These are phyloP conservation scores for Epinephelus moara DNA, from an alignment of 2,113 vertebrate genomes.

Conservation along the genomic window DNA sequence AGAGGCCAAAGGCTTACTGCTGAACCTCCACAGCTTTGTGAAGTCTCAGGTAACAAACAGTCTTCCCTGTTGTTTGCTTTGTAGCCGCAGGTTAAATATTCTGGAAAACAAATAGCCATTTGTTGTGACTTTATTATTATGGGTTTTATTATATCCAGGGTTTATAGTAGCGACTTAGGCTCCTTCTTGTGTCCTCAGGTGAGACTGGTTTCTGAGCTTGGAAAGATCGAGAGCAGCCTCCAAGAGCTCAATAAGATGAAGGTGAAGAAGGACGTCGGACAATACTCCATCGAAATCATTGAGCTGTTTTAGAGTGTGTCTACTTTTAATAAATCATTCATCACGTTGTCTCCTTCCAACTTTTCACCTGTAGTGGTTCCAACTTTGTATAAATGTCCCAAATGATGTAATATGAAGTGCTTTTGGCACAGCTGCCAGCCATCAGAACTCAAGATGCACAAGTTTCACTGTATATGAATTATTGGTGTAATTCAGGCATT, in stretches of 20 bases:
- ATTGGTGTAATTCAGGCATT: background rate
- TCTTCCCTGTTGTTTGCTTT: background rate
- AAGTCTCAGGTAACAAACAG: constrained; percentile 88
- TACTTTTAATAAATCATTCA: constrained; percentile 73
- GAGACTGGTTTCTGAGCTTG: constrained; percentile 91
- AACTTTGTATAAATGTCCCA: background rate
- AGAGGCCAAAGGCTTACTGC: constrained; percentile 89
- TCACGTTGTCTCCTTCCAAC: constrained; percentile 3
- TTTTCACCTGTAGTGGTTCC: constrained; percentile 29
- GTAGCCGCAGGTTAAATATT: background rate
- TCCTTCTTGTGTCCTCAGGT: constrained; percentile 81
- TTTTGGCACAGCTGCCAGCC: constrained; percentile 11
- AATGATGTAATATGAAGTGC: constrained; percentile 12
- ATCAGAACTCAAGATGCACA: constrained; percentile 4
- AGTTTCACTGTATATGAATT: constrained; percentile 3
- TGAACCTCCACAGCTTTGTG: constrained; percentile 90
- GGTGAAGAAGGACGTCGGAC: constrained; percentile 78
- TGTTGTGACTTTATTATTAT: background rate
- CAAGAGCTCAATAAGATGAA: constrained; percentile 86
- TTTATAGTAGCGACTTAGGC: background rate
- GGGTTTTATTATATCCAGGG: background rate
- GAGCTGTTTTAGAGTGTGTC: constrained; percentile 89
- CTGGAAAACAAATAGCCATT: too few relatives aligned
- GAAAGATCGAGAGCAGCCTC: constrained; percentile 94
- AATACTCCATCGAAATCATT: constrained; percentile 95